Base-by-base conservation (phyloP, 1,140 invertebrate genomes). In the Meloidogyne floridensis region DNA sequence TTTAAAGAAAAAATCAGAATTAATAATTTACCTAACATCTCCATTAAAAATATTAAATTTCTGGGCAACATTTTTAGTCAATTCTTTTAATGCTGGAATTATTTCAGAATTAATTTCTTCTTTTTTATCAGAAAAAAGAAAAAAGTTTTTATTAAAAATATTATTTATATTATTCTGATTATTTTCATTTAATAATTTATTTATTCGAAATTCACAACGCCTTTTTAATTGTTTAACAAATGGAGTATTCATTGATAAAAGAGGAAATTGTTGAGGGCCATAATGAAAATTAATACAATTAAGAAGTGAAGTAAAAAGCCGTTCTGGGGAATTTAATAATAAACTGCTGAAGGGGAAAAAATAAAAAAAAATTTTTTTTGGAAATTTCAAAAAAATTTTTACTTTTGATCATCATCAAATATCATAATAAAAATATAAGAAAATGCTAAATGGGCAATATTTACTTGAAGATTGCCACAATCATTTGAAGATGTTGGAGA, bases 201-300 rank as follows among this genome's bases (percentile, higher is more conserved):
- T 69, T 51, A 79, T 79, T 79, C 77, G 9, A 51, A 42, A 72
- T 51, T 79, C 77, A 72, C 77, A 79, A 18, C 77, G 77, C 51
- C 7, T 51, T 69, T 47, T 65, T 72, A 79, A 51, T 69, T 42
- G 43, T 20, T 4, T 69, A 32, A 79, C 77, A 20, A 79, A 71
- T 69, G 59, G 18, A n/a, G 59, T 65, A 65, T 65, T 65, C n/a
- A 65, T n/a, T 43, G 77, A 79, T 43, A 53, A 20, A 51, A 79
- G 77, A 20, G 77, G 77, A 32, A 79, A 15, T 47, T 71, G 77
- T 69, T 79, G 77, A 51, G 15, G n/a, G 20, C 77, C 77, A 72
- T 79, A 79, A 71, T 79, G 77, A 53, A 65, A 79, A 18, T 51
- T 53, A 20, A 79, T 53, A n/a, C 77, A 79, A 53, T 51, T 43